A percentile compares a stretch with the other conserved stretches of the same genome.
Conservation (phyloP, 1,140 invertebrate genomes). For the Mactra quadrangularis region DNA sequence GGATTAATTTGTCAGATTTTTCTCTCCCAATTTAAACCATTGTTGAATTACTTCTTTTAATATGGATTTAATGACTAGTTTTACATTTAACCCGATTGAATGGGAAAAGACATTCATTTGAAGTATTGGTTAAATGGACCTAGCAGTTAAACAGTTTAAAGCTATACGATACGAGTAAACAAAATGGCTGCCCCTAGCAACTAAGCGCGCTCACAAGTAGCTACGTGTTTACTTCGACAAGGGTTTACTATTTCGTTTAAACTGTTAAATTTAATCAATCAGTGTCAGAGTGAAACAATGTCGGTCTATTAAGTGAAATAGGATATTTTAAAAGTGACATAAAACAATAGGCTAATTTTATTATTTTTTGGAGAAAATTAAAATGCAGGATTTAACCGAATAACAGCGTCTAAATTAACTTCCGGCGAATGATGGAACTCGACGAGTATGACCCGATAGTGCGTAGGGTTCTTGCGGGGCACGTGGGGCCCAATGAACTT, state of each 20-base stretch:
- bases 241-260: constrained; percentile 25
- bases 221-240: constrained; percentile 49
- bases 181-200: constrained; percentile 54
- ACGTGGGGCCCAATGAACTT: constrained; percentile 65
- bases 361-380: no score
- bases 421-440: background rate
- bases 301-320: background rate
- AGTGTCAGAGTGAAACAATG: constrained; percentile 33
- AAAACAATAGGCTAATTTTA: no score
- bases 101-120: constrained; percentile 13
- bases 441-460: constrained; percentile 43
- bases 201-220: constrained; percentile 31
- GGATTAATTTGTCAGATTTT: background rate
- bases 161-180: constrained; percentile 29
- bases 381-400: no score
- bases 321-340: no score
- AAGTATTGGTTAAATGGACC: constrained; percentile 1
- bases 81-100: constrained; percentile 17
- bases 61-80: constrained; percentile 3
- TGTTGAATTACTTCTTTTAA: constrained; percentile 1
- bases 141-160: constrained; percentile 9
- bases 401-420: background rate
- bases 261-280: constrained; percentile 21
- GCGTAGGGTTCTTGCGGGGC: constrained; percentile 65
- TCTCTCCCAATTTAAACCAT: background rate